These are phyloP conservation scores for Platorchestia sp. DNA, from an alignment of 1,140 invertebrate genomes.

Conservation along the genomic window DNA sequence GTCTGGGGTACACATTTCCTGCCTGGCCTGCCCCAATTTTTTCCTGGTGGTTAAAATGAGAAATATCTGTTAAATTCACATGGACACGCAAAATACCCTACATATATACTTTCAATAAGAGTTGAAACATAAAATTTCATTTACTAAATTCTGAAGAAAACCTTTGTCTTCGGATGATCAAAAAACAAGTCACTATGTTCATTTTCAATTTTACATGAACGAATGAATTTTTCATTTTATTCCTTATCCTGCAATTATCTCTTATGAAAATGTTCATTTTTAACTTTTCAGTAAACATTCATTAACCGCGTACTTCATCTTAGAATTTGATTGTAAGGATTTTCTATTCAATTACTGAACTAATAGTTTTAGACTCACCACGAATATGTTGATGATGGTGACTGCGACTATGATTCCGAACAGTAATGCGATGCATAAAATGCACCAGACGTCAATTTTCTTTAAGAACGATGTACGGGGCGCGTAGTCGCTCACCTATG, in stretches of 20 bases:
- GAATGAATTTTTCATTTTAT: too few relatives aligned
- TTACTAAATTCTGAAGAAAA: too few relatives aligned
- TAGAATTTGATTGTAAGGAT: too few relatives aligned
- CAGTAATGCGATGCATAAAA: conserved; percentile 64
- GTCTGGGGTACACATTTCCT: not conserved
- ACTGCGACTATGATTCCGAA: conserved; percentile 61
- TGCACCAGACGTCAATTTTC: conserved; percentile 64
- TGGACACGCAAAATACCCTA: not conserved
- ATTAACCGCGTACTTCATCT: too few relatives aligned
- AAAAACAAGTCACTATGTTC: too few relatives aligned
- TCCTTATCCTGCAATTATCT: too few relatives aligned
- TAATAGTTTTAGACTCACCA: not conserved
- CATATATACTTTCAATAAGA: too few relatives aligned
- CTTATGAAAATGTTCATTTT: too few relatives aligned
- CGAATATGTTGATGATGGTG: conserved; percentile 58
- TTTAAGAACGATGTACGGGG: conserved; percentile 65
- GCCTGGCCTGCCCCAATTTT: not conserved
- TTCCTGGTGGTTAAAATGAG: not conserved
- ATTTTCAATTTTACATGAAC: too few relatives aligned
- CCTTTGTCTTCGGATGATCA: too few relatives aligned
- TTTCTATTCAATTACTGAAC: not conserved
- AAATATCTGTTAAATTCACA: not conserved
- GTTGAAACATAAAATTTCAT: too few relatives aligned
- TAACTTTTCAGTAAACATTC: too few relatives aligned
- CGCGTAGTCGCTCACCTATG: conserved; percentile 29